phyloP scores from a whole-genome alignment of 2,797 vertebrate genomes.

The Psittacula echo region DNA sequence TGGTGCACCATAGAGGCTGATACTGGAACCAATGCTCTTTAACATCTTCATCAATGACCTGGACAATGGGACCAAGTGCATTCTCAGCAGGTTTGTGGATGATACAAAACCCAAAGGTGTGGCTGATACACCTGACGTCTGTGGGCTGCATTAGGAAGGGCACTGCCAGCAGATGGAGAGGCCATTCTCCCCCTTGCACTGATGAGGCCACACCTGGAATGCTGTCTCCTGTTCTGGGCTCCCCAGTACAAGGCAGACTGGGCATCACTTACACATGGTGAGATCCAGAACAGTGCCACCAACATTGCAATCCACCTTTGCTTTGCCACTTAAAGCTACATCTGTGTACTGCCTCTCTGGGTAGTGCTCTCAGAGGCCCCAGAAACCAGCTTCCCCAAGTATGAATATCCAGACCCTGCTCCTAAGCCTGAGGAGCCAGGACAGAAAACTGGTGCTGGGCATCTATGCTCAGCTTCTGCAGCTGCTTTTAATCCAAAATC shows the following conservation, averaged over 20 bases:
- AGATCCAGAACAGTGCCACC: too few species aligned
- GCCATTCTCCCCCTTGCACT: too few species aligned
- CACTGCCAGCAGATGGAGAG: neutral
- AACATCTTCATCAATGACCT: neutral
- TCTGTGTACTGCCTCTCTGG: neutral
- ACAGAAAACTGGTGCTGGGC: neutral
- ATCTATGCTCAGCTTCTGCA: neutral
- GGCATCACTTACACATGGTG: too few species aligned
- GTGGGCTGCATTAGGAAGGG: neutral
- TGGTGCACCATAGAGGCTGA: neutral
- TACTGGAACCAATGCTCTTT: too few species aligned
- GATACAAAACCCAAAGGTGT: neutral
- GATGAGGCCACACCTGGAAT: neutral
- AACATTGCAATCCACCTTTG: neutral
- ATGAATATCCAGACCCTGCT: neutral
- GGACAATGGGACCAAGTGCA: rapidly evolving
- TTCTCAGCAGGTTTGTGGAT: neutral
- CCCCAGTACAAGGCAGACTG: neutral
- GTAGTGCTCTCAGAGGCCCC: neutral
- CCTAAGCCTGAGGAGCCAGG: neutral
- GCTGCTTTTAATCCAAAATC: neutral
- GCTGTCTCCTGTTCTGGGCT: too few species aligned
- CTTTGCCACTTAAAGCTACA: neutral
- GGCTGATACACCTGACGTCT: neutral
- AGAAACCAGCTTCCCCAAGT: neutral